Base-by-base conservation (phyloP, 2,113 vertebrate species). In the Indicator maculatus region DNA sequence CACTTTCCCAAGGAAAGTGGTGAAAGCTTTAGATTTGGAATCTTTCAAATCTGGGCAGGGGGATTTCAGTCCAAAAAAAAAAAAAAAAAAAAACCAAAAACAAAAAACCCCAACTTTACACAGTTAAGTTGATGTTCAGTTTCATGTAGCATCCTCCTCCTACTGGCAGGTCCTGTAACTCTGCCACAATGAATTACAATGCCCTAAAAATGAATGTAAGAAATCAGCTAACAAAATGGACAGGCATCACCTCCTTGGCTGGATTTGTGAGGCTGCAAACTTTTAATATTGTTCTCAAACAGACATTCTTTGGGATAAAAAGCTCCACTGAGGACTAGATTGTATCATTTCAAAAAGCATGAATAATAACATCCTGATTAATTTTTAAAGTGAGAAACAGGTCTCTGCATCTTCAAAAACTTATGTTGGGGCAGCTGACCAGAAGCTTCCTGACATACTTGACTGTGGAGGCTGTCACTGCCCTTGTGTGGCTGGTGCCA, bases 21-120 rank as follows among this genome's bases (percentile, higher is more conserved):
- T 77, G 41, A 94, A 94, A 93, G n/a, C 41, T 79, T 65, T 60
- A 71, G 36, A 72, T 89, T 84, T 89, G 65, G 5, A 79, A 72
- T 79, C 5, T 27, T 59, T 93, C 80, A 80, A 76, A 77, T 80
- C 17, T 38, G 44, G 3, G 23, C 23, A 24, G 17, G 6, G 12
- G 8, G 8, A 82, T 8, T 84, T 70, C 27, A 82, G 59, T 36
- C 8, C 24, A 50, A 87, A 81, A 69, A 45, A 1, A 0, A n/a
- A n/a, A n/a, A n/a, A n/a, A n/a, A n/a, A n/a, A n/a, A n/a, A n/a
- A n/a, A n/a, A n/a, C n/a, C n/a, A 81, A 69, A 45, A 1, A 0
- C 24, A 50, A 87, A 81, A 69, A 45, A 1, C 0, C 16, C 9
- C 28, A 47, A 16, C 3, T 5, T 76, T 33, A n/a, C 9, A 30